These are phyloP conservation scores for Cynodonichthys magdalenae DNA, from an alignment of 2,797 vertebrate genomes.

Conservation along the genomic window DNA sequence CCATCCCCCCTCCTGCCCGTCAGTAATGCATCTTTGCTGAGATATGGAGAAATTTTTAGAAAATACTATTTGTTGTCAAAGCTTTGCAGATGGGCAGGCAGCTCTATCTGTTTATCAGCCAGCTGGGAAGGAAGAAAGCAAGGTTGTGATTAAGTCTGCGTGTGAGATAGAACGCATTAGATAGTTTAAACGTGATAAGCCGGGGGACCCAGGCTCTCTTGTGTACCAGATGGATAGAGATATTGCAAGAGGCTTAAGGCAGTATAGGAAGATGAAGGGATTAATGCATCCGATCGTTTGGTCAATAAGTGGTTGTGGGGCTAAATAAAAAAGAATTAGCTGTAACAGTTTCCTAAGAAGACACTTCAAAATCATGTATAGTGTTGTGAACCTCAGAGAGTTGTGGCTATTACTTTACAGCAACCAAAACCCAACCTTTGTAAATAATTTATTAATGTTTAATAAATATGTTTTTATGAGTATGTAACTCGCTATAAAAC, in stretches of 20 bases:
- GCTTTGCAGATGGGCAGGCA: constrained; percentile 41
- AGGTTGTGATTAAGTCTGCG: constrained; percentile 63
- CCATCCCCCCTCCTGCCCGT: constrained; percentile 10
- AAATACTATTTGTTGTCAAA: constrained; percentile 42
- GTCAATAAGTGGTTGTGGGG: constrained; percentile 60
- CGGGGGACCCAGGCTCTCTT: constrained; percentile 51
- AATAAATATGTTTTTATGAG: too few relatives aligned
- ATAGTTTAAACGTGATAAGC: constrained; percentile 63
- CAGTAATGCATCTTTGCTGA: constrained; percentile 25
- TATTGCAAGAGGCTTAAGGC: constrained; percentile 55
- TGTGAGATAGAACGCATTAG: constrained; percentile 52
- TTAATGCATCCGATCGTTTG: constrained; percentile 59
- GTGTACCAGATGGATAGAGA: constrained; percentile 68
- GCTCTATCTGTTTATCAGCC: constrained; percentile 46
- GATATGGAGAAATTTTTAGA: constrained; percentile 34
- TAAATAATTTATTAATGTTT: too few relatives aligned
- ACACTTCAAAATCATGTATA: constrained; percentile 3
- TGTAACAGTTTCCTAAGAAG: constrained; percentile 34
- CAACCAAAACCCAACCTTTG: too few relatives aligned
- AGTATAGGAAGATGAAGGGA: constrained; percentile 59
- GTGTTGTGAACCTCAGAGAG: neutral
- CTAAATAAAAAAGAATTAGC: constrained; percentile 46
- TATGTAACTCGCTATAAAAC: too few relatives aligned
- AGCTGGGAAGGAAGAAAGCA: constrained; percentile 55
- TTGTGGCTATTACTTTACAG: too few relatives aligned